Base-by-base conservation (phyloP, 2,113 vertebrate genomes). In the Seriola quinqueradiata region DNA sequence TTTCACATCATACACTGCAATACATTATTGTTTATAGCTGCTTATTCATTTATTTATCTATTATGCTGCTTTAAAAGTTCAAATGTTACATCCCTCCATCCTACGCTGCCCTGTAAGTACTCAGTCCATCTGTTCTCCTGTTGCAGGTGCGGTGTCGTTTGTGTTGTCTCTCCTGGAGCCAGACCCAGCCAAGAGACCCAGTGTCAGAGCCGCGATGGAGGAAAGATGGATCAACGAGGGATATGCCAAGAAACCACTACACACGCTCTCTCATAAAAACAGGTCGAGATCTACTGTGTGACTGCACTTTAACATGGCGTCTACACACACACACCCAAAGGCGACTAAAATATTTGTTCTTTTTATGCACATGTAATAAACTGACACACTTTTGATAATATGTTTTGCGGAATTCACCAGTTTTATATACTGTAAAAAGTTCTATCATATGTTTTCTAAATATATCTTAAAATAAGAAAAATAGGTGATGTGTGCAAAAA, bases 151-250 rank as follows among this genome's bases (percentile, higher is more conserved):
- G 3, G 90, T 94, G 50, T 92, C 93, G 6, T 97, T 97, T 59
- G 93, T 96, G 76, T 86, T 96, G 85, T 95, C 94, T 60, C 95
- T 96, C 28, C 93, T 97, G 74, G 95, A 97, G 87, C 95, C 95
- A 0, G 95, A 97, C 82, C 95, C 95, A 5, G 75, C 50, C 11
- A 96, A 97, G 86, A 93, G 95, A 9, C 94, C 95, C 54, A 94
- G 92, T 69, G 72, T 92, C 74, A 95, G 94, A 92, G 92, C 95
- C 79, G 95, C 94, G 16, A 95, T 96, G 93, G 94, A 96, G 92
- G 93, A 96, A 73, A 94, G 92, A 83, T 95, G 95, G 96, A 61
- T 97, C 83, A 96, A 96, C 0, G 92, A 97, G 90, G 96, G 94
- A 65, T 95, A 91, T 55, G 76, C 92, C 21, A 91, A 92, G 85